These are phyloP conservation scores for Mormyrus lacerda DNA, from an alignment of 2,113 vertebrate species.

Conservation along the genomic window DNA sequence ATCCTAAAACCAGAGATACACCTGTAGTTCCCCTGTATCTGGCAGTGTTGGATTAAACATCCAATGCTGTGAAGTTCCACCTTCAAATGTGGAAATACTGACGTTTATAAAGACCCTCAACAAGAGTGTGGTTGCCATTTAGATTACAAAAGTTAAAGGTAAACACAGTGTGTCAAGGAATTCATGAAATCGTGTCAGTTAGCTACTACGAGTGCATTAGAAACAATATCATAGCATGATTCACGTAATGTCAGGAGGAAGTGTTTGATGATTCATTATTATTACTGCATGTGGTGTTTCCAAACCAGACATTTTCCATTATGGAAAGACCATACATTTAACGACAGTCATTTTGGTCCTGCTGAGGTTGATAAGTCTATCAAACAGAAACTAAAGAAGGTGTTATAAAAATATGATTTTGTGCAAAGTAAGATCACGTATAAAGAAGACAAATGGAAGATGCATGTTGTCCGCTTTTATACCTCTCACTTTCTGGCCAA, in stretches of 20 bases:
- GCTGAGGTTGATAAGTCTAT: background rate
- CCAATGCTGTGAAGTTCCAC: background rate
- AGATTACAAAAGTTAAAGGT: background rate
- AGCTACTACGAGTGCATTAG: background rate
- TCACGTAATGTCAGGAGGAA: background rate
- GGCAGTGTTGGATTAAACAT: background rate
- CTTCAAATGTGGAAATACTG: background rate
- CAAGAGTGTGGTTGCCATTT: background rate
- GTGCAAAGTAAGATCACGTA: background rate
- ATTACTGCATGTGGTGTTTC: background rate
- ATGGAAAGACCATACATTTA: background rate
- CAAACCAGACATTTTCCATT: background rate
- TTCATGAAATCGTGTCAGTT: background rate
- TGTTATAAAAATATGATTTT: background rate
- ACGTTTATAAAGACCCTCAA: background rate
- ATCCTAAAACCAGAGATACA: background rate
- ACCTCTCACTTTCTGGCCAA: background rate
- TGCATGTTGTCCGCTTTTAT: background rate
- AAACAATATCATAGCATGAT: background rate
- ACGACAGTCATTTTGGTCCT: background rate
- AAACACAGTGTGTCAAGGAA: background rate
- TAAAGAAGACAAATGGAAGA: background rate
- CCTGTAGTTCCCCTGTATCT: background rate
- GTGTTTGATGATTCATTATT: background rate
- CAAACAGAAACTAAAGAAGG: background rate